Evolutionary conservation across 1,140 invertebrate species (phyloP).

Genomic region (Trichomalopsis sarcophagae): DNA sequence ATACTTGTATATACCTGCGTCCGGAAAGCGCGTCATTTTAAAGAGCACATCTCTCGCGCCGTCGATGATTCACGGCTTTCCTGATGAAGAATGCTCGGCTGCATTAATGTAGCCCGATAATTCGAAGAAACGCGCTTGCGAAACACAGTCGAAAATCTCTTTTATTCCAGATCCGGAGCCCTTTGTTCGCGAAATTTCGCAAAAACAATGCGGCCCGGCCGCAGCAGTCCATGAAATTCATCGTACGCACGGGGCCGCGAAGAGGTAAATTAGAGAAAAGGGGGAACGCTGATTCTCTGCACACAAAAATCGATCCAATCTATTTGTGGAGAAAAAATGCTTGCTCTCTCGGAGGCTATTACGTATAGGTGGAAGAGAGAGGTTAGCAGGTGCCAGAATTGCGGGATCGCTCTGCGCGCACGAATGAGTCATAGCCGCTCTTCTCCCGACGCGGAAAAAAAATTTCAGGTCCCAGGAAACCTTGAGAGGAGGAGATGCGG

Average conservation of each 20-base stretch:
- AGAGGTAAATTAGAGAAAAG: conserved; percentile 43
- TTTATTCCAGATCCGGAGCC: background rate
- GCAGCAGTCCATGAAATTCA: conserved; percentile 46
- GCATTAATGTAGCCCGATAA: conserved; percentile 27
- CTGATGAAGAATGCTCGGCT: background rate
- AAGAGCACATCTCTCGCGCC: conserved; percentile 30
- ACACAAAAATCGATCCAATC: conserved; percentile 41
- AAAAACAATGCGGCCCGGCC: conserved; percentile 22
- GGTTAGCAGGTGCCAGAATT: background rate
- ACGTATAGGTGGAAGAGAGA: conserved; percentile 13
- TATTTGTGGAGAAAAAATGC: conserved; percentile 40
- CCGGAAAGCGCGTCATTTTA: conserved; percentile 26
- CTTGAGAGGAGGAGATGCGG: background rate
- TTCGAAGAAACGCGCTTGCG: conserved; percentile 12
- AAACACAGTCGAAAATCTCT: background rate
- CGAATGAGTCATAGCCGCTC: conserved; percentile 42
- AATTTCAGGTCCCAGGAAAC: conserved; percentile 44
- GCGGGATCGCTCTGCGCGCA: conserved; percentile 23
- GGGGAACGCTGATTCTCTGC: conserved; percentile 22
- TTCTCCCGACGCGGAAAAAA: conserved; percentile 27
- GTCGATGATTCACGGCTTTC: conserved; percentile 29
- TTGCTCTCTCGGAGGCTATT: conserved; percentile 9
- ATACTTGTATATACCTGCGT: background rate
- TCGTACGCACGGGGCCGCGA: conserved; percentile 4
- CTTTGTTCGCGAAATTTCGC: conserved; percentile 35